Conservation (phyloP, 2,797 vertebrate species). For the Mormyrus proboscirostris region DNA sequence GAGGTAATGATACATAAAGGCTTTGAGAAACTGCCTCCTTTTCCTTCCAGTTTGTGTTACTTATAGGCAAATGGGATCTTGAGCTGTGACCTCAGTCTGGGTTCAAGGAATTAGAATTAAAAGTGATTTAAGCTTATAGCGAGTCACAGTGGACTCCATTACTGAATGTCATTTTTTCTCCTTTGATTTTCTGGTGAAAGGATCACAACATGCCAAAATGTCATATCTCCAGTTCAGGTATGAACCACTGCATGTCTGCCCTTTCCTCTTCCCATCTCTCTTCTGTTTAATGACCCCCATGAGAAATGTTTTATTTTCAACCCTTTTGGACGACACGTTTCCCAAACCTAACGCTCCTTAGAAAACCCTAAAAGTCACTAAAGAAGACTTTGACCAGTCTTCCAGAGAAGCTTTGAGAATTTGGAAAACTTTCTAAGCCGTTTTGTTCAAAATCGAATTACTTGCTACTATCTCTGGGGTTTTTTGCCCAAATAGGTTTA, state of each 20-base stretch:
- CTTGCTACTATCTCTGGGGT: neutral
- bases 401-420: neutral
- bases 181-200: conserved; percentile 16
- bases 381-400: neutral
- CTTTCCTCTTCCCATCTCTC: neutral
- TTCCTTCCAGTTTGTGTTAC: neutral
- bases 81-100: neutral
- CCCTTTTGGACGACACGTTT: neutral
- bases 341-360: neutral
- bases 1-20: neutral
- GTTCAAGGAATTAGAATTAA: neutral
- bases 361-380: neutral
- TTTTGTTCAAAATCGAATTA: neutral
- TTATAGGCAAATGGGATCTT: neutral
- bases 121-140: neutral
- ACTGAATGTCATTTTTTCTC: conserved; percentile 22
- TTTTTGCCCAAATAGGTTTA: neutral
- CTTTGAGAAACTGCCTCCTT: neutral
- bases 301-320: conserved; percentile 1
- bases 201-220: conserved; percentile 17
- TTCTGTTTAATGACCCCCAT: conserved; percentile 1
- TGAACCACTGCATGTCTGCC: conserved; percentile 12
- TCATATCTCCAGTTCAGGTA: conserved; percentile 21
- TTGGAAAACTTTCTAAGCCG: neutral
- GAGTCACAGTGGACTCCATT: neutral